Evolutionary conservation across 2,113 vertebrate genomes (phyloP).

Genomic region (Mugil cephalus): DNA sequence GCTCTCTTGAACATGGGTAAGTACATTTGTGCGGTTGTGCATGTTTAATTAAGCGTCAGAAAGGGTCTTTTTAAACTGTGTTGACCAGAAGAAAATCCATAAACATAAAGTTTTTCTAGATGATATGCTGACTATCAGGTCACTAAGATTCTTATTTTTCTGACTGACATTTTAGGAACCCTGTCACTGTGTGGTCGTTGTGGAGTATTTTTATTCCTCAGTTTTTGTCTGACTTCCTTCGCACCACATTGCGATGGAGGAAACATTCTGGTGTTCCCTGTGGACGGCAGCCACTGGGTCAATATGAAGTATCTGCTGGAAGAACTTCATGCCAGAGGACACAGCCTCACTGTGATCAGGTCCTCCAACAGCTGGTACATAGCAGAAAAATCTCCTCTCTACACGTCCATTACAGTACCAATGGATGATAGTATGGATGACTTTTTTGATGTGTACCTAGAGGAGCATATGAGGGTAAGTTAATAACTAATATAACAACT

Average conservation of each 20-base stretch:
- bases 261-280: slow-evolving; percentile 77
- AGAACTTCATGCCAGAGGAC: slow-evolving; percentile 79
- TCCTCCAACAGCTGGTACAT: slow-evolving; percentile 76
- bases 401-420: slow-evolving; percentile 46
- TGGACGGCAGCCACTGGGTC: slow-evolving; percentile 83
- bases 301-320: slow-evolving; percentile 82
- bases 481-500: too few relatives aligned
- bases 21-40: slow-evolving; percentile 1
- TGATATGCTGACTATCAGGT: not conserved
- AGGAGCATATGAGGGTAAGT: slow-evolving; percentile 51
- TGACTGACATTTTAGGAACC: slow-evolving; percentile 31
- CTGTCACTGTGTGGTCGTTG: not conserved
- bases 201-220: slow-evolving; percentile 38
- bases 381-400: slow-evolving; percentile 71
- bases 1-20: slow-evolving; percentile 17
- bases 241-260: slow-evolving; percentile 62
- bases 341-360: slow-evolving; percentile 82
- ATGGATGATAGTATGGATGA: not conserved
- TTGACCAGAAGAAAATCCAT: too few relatives aligned
- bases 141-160: not conserved
- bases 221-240: slow-evolving; percentile 49
- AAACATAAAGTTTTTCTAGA: not conserved
- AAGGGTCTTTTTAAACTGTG: not conserved
- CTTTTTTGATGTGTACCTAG: slow-evolving; percentile 69
- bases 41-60: not conserved